Evolutionary conservation across 2,888 invertebrate genomes (phyloP).

Genomic region (Cantharis rufa): DNA sequence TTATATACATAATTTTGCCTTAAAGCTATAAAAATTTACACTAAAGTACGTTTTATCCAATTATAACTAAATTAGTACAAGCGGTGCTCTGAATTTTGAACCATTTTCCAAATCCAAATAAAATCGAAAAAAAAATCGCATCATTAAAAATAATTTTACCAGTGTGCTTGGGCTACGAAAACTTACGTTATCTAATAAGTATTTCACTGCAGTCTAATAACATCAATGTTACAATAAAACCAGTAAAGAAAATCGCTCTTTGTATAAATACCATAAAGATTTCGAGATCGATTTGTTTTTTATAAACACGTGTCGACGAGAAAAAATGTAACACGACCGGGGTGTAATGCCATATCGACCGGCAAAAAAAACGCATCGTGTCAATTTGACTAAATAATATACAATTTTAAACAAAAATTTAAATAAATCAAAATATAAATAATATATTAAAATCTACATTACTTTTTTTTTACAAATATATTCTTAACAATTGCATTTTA

Average conservation of each 20-base stretch:
- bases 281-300: constrained; percentile 17
- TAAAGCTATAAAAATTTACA: constrained; percentile 30
- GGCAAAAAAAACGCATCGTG: neutral
- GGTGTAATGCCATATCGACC: neutral
- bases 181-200: constrained; percentile 22
- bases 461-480: constrained; percentile 6
- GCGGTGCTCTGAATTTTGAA: constrained; percentile 46
- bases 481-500: constrained; percentile 22
- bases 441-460: constrained; percentile 2
- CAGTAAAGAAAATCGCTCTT: constrained; percentile 21
- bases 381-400: neutral
- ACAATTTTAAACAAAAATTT: neutral
- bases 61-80: constrained; percentile 45
- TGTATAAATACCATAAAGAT: constrained; percentile 15
- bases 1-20: constrained; percentile 28
- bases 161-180: constrained; percentile 46
- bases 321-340: neutral
- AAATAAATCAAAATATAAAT: neutral
- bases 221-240: constrained; percentile 30
- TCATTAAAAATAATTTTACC: constrained; percentile 34
- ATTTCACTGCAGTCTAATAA: constrained; percentile 32
- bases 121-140: constrained; percentile 12
- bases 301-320: neutral
- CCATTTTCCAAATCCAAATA: neutral
- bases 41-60: constrained; percentile 20